These are phyloP conservation scores for Mellilla xanthometata DNA, from an alignment of 2,888 invertebrate genomes.

Conservation along the genomic window DNA sequence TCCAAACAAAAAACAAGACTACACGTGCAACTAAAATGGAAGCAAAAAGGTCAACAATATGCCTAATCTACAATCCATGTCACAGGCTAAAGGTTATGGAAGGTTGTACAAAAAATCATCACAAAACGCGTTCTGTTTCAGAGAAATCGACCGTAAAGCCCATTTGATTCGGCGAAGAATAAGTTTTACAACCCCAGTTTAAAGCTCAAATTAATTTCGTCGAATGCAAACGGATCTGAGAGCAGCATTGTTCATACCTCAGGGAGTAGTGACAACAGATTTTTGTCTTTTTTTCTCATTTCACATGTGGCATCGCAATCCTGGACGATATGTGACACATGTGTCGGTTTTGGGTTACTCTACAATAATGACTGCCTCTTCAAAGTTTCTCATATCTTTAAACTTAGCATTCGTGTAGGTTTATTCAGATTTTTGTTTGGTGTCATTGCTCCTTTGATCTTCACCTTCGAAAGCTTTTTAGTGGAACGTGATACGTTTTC, in stretches of 20 bases:
- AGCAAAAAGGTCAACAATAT: constrained; percentile 81
- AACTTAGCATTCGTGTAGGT: constrained; percentile 59
- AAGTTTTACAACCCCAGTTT: constrained; percentile 39
- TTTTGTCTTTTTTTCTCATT: constrained; percentile 74
- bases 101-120: constrained; percentile 76
- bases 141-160: constrained; percentile 67
- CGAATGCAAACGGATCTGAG: constrained; percentile 42
- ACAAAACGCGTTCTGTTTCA: constrained; percentile 61
- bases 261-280: constrained; percentile 80
- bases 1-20: constrained; percentile 60
- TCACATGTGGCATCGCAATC: constrained; percentile 82
- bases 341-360: constrained; percentile 78
- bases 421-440: constrained; percentile 45
- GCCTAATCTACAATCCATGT: constrained; percentile 82
- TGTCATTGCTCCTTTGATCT: constrained; percentile 73
- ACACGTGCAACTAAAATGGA: constrained; percentile 73
- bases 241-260: constrained; percentile 76
- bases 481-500: constrained; percentile 55
- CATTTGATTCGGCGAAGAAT: constrained; percentile 36
- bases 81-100: constrained; percentile 81
- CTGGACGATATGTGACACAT: constrained; percentile 81
- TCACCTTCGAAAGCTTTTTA: constrained; percentile 52
- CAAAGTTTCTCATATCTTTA: constrained; percentile 68
- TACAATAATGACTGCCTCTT: constrained; percentile 76
- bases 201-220: constrained; percentile 50